A percentile compares a stretch with the other conserved stretches of the same genome.
Conservation (phyloP, 2,888 invertebrate species). For the Hyppa rectilinea region DNA sequence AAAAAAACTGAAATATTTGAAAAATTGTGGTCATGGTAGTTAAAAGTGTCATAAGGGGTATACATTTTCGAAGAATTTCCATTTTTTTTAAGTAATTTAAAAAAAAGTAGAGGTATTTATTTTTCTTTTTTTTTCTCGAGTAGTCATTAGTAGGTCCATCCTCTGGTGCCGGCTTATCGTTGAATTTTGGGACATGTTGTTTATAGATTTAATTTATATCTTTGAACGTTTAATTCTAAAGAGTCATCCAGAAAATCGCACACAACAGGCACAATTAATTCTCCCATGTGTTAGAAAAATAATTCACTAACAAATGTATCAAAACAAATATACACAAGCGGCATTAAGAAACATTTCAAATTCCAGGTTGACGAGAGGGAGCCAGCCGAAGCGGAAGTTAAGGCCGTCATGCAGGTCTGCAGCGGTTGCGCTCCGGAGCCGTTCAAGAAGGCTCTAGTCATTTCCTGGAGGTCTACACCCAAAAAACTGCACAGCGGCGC, state of each 20-base stretch:
- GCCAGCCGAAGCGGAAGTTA: slow-evolving; percentile 96
- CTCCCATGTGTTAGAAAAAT: not conserved
- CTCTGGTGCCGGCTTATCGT: too few relatives aligned
- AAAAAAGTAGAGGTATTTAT: too few relatives aligned
- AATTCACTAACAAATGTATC: not conserved
- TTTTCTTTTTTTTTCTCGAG: too few relatives aligned
- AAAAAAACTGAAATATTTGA: too few relatives aligned
- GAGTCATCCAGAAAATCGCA: too few relatives aligned
- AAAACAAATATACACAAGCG: not conserved
- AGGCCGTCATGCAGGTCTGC: slow-evolving; percentile 94
- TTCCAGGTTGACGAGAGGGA: slow-evolving; percentile 93
- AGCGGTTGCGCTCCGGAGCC: slow-evolving; percentile 94
- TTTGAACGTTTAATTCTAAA: not conserved
- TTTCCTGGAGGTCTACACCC: slow-evolving; percentile 94
- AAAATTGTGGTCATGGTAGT: too few relatives aligned
- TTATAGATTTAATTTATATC: too few relatives aligned
- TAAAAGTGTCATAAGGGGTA: too few relatives aligned
- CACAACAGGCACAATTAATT: not conserved
- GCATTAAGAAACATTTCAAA: slow-evolving; percentile 41
- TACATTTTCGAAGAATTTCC: too few relatives aligned
- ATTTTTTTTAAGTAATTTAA: too few relatives aligned
- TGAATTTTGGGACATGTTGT: too few relatives aligned
- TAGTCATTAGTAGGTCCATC: too few relatives aligned
- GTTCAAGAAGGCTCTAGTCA: slow-evolving; percentile 94
- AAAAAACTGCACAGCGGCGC: slow-evolving; percentile 94